Evolutionary conservation across 1,140 invertebrate species (phyloP), one percentile per base, ranked within the genome.

Genomic region (Potamilus streckersoni): DNA sequence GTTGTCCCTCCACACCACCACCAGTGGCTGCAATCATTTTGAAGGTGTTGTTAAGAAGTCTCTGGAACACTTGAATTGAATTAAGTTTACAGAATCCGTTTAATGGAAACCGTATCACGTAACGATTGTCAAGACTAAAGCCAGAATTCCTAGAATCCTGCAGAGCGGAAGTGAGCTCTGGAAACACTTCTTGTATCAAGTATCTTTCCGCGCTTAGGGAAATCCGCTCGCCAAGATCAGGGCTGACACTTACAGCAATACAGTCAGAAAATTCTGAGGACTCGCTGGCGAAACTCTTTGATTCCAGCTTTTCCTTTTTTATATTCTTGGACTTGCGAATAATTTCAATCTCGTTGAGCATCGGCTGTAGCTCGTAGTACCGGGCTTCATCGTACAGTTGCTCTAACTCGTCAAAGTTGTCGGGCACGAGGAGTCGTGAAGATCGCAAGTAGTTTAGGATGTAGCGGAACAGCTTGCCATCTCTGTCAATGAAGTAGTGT

Each of bases 401-500:
- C 82, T 98, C 96, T 64, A 96, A 89, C 87, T 98, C 95, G 16
- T 92, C 90, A 89, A 98, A 98, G 86, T 96, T 94, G 8, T 94
- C 93, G 0, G 97, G 96, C 84, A 98, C 93, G 65, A 96, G 90
- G 61, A 98, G 92, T 82, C 93, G 93, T 58, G 95, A 95, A 89
- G 97, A 97, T 82, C 97, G 92, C 93, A 98, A 94, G 89, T 96
- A 99, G 91, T 98, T 98, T 38, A 99, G 91, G 85, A 99, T 96
- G 89, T 98, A 96, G 23, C 97, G 93, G 90, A 98, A 98, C 95
- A 98, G 97, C 67, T 94, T 95, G 1, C 96, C 96, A 85, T 98
- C 96, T 76, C 97, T 92, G 91, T 99, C 97, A 81, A 98, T 98
- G 91, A 99, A 99, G 89, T 98, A 99, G 87, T 99, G 97, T 87